A percentile compares a stretch with the other conserved stretches of the same genome.
Conservation (phyloP, 2,797 vertebrate genomes). For the Numenius phaeopus region DNA sequence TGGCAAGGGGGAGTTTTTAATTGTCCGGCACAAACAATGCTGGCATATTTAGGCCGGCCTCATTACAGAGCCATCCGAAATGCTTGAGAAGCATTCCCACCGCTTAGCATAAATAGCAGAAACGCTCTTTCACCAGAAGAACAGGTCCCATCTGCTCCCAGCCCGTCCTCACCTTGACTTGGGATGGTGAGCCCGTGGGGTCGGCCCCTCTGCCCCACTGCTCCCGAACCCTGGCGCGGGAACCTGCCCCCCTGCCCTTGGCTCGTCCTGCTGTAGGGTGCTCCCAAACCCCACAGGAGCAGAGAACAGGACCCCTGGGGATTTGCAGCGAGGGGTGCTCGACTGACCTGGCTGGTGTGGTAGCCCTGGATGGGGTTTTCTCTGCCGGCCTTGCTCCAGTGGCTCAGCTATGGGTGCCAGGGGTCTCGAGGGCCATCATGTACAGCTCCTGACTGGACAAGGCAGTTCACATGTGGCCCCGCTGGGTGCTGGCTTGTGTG, state of each 20-base stretch:
- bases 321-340: neutral
- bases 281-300: neutral
- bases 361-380: constrained; percentile 81
- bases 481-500: neutral
- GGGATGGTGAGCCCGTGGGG: constrained; percentile 80
- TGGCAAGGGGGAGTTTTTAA: constrained; percentile 95
- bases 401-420: constrained; percentile 82
- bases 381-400: constrained; percentile 80
- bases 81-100: constrained; percentile 90
- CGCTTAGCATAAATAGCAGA: constrained; percentile 92
- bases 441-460: constrained; percentile 82
- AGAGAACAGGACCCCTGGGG: neutral
- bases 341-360: fast-evolving
- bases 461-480: neutral
- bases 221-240: constrained; percentile 85
- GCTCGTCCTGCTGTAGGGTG: neutral
- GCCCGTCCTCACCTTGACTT: constrained; percentile 93
- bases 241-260: constrained; percentile 85
- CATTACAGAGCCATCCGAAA: constrained; percentile 92
- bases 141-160: constrained; percentile 97
- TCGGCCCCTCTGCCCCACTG: neutral
- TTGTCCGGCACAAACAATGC: constrained; percentile 91
- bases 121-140: constrained; percentile 91
- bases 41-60: constrained; percentile 91
- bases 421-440: constrained; percentile 63